These are phyloP conservation scores for Andrena marginata DNA, from an alignment of 2,888 invertebrate species.

Conservation along the genomic window DNA sequence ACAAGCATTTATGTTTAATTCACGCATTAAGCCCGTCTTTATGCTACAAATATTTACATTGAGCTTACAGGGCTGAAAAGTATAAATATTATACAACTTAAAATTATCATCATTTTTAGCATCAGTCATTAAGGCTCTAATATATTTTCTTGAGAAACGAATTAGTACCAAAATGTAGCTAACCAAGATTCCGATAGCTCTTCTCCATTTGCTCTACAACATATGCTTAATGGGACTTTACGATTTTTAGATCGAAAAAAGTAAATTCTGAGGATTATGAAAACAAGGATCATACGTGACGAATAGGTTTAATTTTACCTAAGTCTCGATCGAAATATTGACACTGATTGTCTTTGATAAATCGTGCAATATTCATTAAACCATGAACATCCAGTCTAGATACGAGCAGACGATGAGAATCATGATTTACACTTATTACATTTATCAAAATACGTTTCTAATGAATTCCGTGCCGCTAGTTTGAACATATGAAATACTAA, in stretches of 20 bases:
- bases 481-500: constrained; percentile 37
- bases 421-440: constrained; percentile 39
- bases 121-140: constrained; percentile 28
- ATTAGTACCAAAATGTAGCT: constrained; percentile 11
- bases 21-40: constrained; percentile 52
- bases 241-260: neutral
- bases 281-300: constrained; percentile 13
- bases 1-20: constrained; percentile 53
- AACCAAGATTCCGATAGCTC: constrained; percentile 4
- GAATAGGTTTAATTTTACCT: constrained; percentile 28
- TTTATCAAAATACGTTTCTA: constrained; percentile 50
- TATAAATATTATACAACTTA: constrained; percentile 54
- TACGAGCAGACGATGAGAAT: constrained; percentile 24
- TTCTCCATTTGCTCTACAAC: constrained; percentile 11
- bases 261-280: constrained; percentile 28
- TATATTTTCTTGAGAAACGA: neutral
- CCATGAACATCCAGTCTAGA: constrained; percentile 43
- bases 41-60: constrained; percentile 71
- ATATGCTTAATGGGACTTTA: constrained; percentile 3
- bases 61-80: constrained; percentile 55
- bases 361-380: constrained; percentile 40
- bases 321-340: constrained; percentile 39
- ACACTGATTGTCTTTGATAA: constrained; percentile 60
- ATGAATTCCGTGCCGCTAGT: constrained; percentile 30
- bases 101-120: constrained; percentile 53